Conservation (phyloP, 2,797 vertebrate genomes). For the Erpetoichthys calabaricus region DNA sequence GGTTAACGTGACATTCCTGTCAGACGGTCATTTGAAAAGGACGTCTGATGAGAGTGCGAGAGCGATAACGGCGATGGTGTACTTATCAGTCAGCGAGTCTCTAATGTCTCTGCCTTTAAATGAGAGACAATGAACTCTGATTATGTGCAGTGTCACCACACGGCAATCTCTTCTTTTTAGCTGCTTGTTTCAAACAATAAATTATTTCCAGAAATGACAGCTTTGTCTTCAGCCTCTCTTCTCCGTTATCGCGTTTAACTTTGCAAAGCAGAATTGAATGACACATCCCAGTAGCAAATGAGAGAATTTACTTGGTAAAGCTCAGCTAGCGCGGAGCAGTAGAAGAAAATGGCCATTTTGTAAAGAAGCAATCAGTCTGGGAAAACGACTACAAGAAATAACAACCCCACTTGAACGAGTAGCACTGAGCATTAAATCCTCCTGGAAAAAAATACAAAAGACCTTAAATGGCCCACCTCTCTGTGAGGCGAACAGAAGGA, state of each 20-base stretch:
- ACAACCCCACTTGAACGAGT: no score
- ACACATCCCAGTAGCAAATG: background rate
- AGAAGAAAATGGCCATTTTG: no score
- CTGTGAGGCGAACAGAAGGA: no score
- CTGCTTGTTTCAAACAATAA: background rate
- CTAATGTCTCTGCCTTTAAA: background rate
- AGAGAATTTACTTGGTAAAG: no score
- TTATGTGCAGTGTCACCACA: background rate
- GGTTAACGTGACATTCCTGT: background rate
- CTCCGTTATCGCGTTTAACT: background rate
- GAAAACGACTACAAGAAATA: no score
- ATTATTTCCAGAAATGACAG: background rate
- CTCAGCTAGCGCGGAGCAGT: no score
- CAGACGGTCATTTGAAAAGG: background rate
- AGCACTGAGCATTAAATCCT: no score
- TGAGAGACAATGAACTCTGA: background rate
- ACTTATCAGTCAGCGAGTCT: background rate
- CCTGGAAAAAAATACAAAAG: no score
- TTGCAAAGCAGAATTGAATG: background rate
- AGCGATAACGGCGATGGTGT: background rate
- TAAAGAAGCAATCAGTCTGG: no score
- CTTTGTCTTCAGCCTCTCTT: constrained; percentile 1
- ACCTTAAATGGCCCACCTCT: no score
- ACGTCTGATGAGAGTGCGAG: background rate
- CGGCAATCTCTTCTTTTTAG: background rate